Base-by-base conservation (phyloP, 2,888 invertebrate species). In the Alentia gelatinosa region DNA sequence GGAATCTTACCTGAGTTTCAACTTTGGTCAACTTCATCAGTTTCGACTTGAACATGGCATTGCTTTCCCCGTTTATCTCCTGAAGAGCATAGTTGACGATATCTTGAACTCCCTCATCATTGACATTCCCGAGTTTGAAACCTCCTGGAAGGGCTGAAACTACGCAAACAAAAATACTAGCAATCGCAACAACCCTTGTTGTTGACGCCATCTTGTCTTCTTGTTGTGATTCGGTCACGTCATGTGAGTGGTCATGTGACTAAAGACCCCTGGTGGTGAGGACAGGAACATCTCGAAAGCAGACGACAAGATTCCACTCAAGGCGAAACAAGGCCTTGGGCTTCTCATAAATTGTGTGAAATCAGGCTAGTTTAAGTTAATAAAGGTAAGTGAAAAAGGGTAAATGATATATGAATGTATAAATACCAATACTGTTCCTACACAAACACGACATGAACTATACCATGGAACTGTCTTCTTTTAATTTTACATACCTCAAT, bases 191-290 rank as follows among this genome's bases (percentile, higher is more conserved):
- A 35, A 1, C 0, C 30, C 86, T 30, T 26, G 47, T 7, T 3
- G 26, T 47, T 9, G 42, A 47, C 86, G 86, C 86, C 86, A 86
- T 86, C 47, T 86, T 86, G 86, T 86, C 86, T 86, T 86, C 86
- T 86, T 86, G 86, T 50, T 79, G 79, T 79, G 35, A 39, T 79
- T 37, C n/a, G n/a, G 35, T 30, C 15, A 30, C 12, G 30, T 68
- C 68, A 68, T 68, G 68, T 68, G 68, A 68, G 30, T 30, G 68
- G 68, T 68, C 68, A 68, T 68, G 68, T 68, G 68, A 68, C 26
- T 30, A 68, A 33, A 30, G 30, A 1, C 30, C 26, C 30, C n/a
- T n/a, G n/a, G n/a, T n/a, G n/a, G n/a, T n/a, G n/a, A n/a, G n/a
- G n/a, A n/a, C n/a, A n/a, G n/a, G n/a, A n/a, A n/a, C n/a, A n/a